Base-by-base conservation (phyloP, 2,888 invertebrate species). In the Odontocerum albicorne region DNA sequence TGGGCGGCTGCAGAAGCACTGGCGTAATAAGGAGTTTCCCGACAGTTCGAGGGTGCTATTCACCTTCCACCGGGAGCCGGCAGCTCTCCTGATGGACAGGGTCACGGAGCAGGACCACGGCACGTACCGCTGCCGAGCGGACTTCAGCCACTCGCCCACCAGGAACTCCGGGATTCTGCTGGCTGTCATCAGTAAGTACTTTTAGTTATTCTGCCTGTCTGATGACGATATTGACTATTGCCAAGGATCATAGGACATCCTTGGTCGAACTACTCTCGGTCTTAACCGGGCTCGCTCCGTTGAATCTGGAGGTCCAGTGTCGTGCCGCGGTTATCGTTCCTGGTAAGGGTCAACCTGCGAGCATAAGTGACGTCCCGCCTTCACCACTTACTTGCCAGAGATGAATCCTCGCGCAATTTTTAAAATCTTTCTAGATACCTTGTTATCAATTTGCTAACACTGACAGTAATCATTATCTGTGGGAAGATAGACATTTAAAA, bases 71-170 rank as follows among this genome's bases (percentile, higher is more conserved):
- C 60, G 61, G 3, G 71, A 71, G 52, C 76, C 74, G 2, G 70
- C 72, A 0, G 61, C 67, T 2, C 64, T 77, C 49, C 70, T 67
- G 51, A 66, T 77, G 50, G 65, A 69, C 2, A 63, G 66, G 1
- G 65, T 77, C 40, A 66, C 67, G 4, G 72, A 70, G 40, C 72
- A 72, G 32, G 78, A 78, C 65, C 72, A 76, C 63, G 76, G 71
- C 1, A 62, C 81, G 45, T 83, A 82, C 67, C 78, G 81, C 63
- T 83, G 83, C 65, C 68, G 83, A 31, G 81, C 82, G 7, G 83
- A 83, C 69, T 83, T 82, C 70, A 68, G 74, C 16, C 70, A 75
- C 13, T 75, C 80, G 0, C 81, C 79, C 1, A 83, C 83, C 2
- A 75, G 79, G 61, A 81, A 83, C 63, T 70, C 77, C 33, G 77